These are phyloP conservation scores for Tricholaema leucomelas DNA, from an alignment of 2,113 vertebrate species.

Conservation along the genomic window DNA sequence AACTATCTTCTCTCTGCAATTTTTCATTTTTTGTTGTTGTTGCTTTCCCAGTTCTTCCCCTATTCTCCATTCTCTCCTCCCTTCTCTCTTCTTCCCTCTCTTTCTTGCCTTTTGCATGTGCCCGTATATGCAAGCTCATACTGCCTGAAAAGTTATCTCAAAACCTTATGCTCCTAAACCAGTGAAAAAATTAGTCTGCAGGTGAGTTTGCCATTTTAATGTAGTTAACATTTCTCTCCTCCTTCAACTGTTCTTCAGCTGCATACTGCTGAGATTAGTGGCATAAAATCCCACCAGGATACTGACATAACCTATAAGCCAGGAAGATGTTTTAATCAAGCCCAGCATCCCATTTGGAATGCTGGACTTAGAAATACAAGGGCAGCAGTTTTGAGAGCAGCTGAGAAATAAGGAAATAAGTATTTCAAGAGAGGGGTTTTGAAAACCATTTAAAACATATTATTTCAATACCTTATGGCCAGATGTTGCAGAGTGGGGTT, in stretches of 20 bases:
- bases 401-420: conserved; percentile 46
- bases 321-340: conserved; percentile 68
- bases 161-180: neutral
- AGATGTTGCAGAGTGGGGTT: neutral
- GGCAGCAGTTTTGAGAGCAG: conserved; percentile 45
- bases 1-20: neutral
- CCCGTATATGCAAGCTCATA: neutral
- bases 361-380: conserved; percentile 46
- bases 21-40: neutral
- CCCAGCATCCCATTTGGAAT: conserved; percentile 52
- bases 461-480: neutral
- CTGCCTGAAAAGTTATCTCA: conserved; percentile 24
- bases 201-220: conserved; percentile 49
- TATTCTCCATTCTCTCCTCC: neutral
- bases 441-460: neutral
- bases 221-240: conserved; percentile 13
- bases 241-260: neutral
- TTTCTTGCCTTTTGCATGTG: neutral
- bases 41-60: neutral
- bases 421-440: neutral
- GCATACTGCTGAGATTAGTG: conserved; percentile 52
- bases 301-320: conserved; percentile 49
- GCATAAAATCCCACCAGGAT: conserved; percentile 58
- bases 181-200: conserved; percentile 25
- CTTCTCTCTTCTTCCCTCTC: neutral